Evolutionary conservation across 2,888 invertebrate genomes (phyloP), one percentile per base, ranked within the genome.

Genomic region (Parnassius mnemosyne): DNA sequence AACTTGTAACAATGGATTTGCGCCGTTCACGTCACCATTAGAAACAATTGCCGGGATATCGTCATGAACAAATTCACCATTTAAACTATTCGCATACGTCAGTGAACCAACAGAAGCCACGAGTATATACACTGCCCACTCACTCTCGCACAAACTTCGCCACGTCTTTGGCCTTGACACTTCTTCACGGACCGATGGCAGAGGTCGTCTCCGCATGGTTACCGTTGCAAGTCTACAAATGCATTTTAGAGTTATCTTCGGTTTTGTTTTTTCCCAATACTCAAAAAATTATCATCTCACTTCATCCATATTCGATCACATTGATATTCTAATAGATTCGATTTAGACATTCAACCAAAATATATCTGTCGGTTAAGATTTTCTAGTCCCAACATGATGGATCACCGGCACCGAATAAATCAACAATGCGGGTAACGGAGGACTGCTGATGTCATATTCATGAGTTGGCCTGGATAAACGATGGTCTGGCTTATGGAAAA

Each of bases 41-140:
- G 94, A 92, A 76, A 95, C 94, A 71, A 97, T 94, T 46, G 97
- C 97, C 63, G 96, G 96, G 69, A 97, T 94, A 81, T 97, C 97
- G 79, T 97, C 97, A 87, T 97, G 97, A 67, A 97, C 96, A 79
- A 97, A 96, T 80, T 97, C 96, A 54, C 96, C 96, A 70, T 92
- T 90, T 69, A 96, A 88, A 60, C 95, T 95, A 83, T 96, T 96
- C 53, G 94, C 89, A 83, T 96, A 96, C 70, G 94, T 94, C 56
- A 93, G 87, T 20, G 94, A 89, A 16, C 95, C 95, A 11, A 95
- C 94, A 43, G 93, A 89, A 60, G 93, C 93, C 55, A 95, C 94
- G 25, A 94, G 82, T 20, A 90, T 84, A 77, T 95, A 95, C 61
- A 94, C 87, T 65, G 92, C 92, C 93, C 94, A 94, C 58, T 93